Percentiles rank a stretch among this genome's conserved stretches.
Evolutionary conservation across 2,888 invertebrate species (phyloP).

Genomic region (Cryptophagus acutangulus): DNA sequence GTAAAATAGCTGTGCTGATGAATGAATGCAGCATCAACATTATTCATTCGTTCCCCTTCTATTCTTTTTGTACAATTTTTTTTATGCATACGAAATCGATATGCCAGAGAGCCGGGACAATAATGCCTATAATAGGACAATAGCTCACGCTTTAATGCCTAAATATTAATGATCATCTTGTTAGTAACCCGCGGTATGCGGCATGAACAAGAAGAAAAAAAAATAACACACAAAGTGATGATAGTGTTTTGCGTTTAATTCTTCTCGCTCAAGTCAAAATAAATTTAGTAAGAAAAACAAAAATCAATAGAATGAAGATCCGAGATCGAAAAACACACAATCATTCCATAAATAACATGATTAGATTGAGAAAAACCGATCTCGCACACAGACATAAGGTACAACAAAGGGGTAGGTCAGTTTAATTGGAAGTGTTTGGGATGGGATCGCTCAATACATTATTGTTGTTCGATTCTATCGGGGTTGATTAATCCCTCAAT

Average conservation of each 20-base stretch:
- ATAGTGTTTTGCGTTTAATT: conserved; percentile 14
- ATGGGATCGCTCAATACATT: no score
- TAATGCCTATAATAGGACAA: conserved; percentile 23
- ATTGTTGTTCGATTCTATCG: conserved; percentile 24
- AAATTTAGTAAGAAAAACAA: not conserved
- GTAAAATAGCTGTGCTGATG: conserved; percentile 25
- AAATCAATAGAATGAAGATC: conserved; percentile 10
- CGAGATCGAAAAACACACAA: conserved; percentile 16
- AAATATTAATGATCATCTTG: conserved; percentile 27
- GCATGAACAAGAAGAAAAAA: no score
- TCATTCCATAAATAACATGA: conserved; percentile 26
- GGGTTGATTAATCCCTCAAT: conserved; percentile 25
- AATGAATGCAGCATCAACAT: conserved; percentile 16
- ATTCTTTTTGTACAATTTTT: conserved; percentile 16
- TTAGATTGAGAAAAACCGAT: conserved; percentile 24
- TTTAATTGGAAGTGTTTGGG: conserved; percentile 29
- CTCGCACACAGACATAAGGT: no score
- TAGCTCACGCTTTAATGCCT: conserved; percentile 17
- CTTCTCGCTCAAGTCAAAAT: not conserved
- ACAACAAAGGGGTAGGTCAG: conserved; percentile 30
- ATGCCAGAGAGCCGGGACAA: conserved; percentile 13
- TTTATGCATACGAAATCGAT: conserved; percentile 7
- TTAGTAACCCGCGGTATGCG: conserved; percentile 22
- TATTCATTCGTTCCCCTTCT: conserved; percentile 26
- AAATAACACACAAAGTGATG: no score